Base-by-base conservation (phyloP, 2,797 vertebrate genomes). In the Sparidentex hasta region DNA sequence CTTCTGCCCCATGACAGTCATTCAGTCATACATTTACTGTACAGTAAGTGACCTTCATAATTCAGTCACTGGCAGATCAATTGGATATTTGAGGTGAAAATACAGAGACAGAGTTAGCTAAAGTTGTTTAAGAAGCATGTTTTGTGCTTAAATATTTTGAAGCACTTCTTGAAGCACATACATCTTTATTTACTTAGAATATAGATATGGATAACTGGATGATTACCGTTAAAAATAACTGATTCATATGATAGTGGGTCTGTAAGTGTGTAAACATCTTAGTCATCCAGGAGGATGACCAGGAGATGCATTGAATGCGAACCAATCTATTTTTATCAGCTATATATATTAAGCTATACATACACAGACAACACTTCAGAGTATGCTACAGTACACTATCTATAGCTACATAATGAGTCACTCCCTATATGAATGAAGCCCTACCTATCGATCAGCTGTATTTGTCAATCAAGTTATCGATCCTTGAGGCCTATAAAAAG, bases 251-350 rank as follows among this genome's bases (percentile, higher is more conserved):
- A 55, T 7, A 43, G 65, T 23, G 21, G n/a, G 4, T 66, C 25
- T 65, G 0, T 29, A 76, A 63, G 12, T 54, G n/a, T 16, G 29
- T 48, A 52, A 74, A 43, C 50, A 70, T 61, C 41, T 79, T 63
- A 55, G 27, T 68, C 33, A 47, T 47, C 20, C 27, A 46, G 7
- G 55, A 65, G 43, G n/a, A 20, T 4, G 4, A 47, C 25, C 7
- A 64, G 48, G 51, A 27, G 38, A 73, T 52, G 17, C n/a, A 67
- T 1, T 11, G 38, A 38, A 64, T 58, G 8, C 44, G 16, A 21
- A 11, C 21, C 33, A 55, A 6, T 62, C 7, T 33, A 38, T 67
- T 54, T 62, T 14, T 25, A 59, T 23, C 12, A 57, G 23, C 17
- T 38, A 43, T 25, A 44, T 25, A 50, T 33, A 55, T 70, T 55